Percentiles rank a stretch among this genome's conserved stretches.
These are phyloP conservation scores for Trichopria drosophilae DNA, from an alignment of 2,888 invertebrate species.

Conservation along the genomic window DNA sequence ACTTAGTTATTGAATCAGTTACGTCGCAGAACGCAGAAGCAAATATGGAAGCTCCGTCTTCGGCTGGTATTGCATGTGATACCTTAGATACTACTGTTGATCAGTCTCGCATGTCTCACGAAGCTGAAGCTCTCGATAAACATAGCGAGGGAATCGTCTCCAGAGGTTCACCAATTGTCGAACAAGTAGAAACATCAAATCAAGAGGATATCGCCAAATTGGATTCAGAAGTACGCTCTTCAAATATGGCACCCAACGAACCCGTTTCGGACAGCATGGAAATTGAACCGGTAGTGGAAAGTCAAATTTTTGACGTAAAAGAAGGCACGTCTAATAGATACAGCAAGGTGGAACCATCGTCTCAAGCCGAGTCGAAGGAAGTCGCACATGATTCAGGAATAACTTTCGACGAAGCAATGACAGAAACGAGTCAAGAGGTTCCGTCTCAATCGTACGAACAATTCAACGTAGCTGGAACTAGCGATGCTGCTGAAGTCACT, in stretches of 20 bases:
- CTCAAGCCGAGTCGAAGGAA: conserved; percentile 39
- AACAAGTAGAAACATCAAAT: conserved; percentile 36
- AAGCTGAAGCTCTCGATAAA: conserved; percentile 13
- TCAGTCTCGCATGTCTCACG: conserved; percentile 1
- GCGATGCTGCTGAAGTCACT: conserved; percentile 45
- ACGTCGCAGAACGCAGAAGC: too few species aligned
- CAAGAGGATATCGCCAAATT: too few species aligned
- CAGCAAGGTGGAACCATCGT: conserved; percentile 36
- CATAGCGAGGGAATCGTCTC: conserved; percentile 1
- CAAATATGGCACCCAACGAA: conserved; percentile 1
- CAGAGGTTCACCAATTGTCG: conserved; percentile 10
- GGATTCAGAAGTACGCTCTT: conserved; percentile 1
- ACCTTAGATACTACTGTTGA: too few species aligned
- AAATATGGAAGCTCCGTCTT: conserved; percentile 15
- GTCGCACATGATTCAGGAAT: conserved; percentile 34
- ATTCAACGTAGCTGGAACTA: conserved; percentile 40
- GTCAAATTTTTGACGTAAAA: conserved; percentile 33
- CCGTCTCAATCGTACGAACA: conserved; percentile 54
- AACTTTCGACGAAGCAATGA: conserved; percentile 37
- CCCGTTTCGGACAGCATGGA: conserved; percentile 36
- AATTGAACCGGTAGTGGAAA: conserved; percentile 36
- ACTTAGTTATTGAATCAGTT: too few species aligned
- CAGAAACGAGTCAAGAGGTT: conserved; percentile 46
- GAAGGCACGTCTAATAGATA: conserved; percentile 11
- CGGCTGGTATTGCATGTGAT: too few species aligned